phyloP scores from a whole-genome alignment of 2,113 vertebrate genomes.

The Carlito syrichta region DNA sequence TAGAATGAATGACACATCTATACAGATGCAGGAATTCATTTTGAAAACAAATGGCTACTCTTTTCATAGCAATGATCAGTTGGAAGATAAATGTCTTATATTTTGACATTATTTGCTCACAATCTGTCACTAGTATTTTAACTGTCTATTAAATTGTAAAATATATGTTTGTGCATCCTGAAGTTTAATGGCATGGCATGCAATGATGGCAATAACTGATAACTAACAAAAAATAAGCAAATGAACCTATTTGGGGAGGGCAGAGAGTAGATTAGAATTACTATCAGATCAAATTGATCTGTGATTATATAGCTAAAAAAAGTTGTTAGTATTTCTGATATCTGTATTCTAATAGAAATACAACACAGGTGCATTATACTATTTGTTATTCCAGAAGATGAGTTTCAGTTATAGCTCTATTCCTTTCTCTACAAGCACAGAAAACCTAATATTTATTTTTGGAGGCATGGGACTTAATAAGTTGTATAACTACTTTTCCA shows the following conservation, averaged over 20 bases:
- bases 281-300: slow-evolving; percentile 46
- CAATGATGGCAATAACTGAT: neutral
- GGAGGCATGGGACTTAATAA: neutral
- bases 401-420: neutral
- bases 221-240: slow-evolving; percentile 23
- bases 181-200: neutral
- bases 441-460: slow-evolving; percentile 13
- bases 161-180: neutral
- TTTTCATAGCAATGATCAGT: slow-evolving; percentile 23
- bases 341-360: slow-evolving; percentile 36
- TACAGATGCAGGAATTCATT: slow-evolving; percentile 1
- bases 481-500: neutral
- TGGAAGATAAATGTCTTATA: slow-evolving; percentile 38
- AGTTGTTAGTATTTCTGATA: slow-evolving; percentile 25
- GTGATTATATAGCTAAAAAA: slow-evolving; percentile 27
- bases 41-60: slow-evolving; percentile 35
- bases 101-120: slow-evolving; percentile 54
- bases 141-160: slow-evolving; percentile 39
- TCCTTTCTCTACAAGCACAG: neutral
- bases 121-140: slow-evolving; percentile 42
- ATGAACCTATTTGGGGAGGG: neutral
- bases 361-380: neutral
- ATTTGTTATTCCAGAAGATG: slow-evolving; percentile 32
- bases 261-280: slow-evolving; percentile 23
- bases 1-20: slow-evolving; percentile 5